These are phyloP conservation scores for Colossoma macropomum DNA, from an alignment of 2,113 vertebrate species.

Conservation along the genomic window DNA sequence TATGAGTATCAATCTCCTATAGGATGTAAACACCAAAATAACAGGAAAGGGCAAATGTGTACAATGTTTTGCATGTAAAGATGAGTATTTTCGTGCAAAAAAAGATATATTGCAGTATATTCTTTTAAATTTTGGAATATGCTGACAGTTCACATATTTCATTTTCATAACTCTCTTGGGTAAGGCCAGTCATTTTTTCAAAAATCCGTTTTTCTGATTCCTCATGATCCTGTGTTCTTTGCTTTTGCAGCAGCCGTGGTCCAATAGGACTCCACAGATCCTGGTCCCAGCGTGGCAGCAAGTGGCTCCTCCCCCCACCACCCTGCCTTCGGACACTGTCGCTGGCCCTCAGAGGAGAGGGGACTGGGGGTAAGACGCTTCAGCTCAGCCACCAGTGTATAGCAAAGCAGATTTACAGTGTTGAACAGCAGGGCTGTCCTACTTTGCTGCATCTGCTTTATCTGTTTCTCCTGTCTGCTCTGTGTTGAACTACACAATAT, in stretches of 20 bases:
- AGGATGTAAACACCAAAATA: too few species aligned
- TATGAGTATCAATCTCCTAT: too few species aligned
- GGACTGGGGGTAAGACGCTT: conserved; percentile 90
- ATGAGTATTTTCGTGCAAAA: too few species aligned
- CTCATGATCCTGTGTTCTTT: not conserved
- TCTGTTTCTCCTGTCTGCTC: too few species aligned
- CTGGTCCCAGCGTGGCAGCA: conserved; percentile 94
- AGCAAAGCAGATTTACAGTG: not conserved
- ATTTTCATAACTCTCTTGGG: not conserved
- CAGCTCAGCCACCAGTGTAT: not conserved
- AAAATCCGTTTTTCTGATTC: not conserved
- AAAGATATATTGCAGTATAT: too few species aligned
- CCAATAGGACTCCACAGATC: conserved; percentile 88
- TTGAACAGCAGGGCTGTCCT: too few species aligned
- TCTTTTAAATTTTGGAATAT: too few species aligned
- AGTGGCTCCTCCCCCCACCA: conserved; percentile 83
- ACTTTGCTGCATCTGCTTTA: too few species aligned
- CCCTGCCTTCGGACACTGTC: conserved; percentile 85
- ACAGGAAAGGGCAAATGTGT: too few species aligned
- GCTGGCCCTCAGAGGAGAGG: conserved; percentile 86
- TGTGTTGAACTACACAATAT: too few species aligned
- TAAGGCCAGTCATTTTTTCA: not conserved
- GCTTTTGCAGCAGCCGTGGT: conserved; percentile 84
- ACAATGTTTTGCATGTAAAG: too few species aligned
- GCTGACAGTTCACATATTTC: too few species aligned